Evolutionary conservation across 1,140 invertebrate genomes (phyloP), one percentile per base, ranked within the genome.

Genomic region (Dreissena polymorpha): DNA sequence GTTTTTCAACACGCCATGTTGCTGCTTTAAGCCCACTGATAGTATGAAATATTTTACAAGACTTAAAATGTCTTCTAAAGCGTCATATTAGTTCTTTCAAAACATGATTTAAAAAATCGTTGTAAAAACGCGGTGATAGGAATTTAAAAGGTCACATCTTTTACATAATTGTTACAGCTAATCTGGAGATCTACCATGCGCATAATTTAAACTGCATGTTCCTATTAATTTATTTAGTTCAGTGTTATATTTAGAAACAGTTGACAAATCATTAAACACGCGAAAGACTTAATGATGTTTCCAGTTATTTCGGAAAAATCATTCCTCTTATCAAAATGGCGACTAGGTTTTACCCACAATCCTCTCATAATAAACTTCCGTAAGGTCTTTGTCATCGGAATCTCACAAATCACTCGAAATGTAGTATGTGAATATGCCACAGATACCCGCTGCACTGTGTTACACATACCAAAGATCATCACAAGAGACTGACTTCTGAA

Each of bases 261-360:
- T 7, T 67, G 64, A n/a, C 64, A 67, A 23, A 23, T 14, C 64
- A 23, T 27, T 13, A 67, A 23, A 67, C 12, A 67, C 23, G 10
- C 23, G 64, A 13, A 67, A 10, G 29, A 27, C 7, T 14, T 5
- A 25, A 1, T 67, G 7, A 13, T 67, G 60, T 67, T 67, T 67
- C 21, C 64, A 27, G 29, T 39, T 64, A 75, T 75, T 75, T 75
- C 64, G 53, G 68, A 25, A 57, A 68, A 69, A 69, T 53, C 51
- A 69, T 68, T 78, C 68, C 76, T 65, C 68, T 67, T 53, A 68
- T 29, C 76, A 78, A 78, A 78, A 78, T 78, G 76, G 76, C 76
- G 76, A 78, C 50, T 57, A 55, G 39, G 25, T 78, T 78, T 64
- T 64, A 64, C 76, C 25, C 25, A 70, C 27, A 29, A 39, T 14